Percentiles rank a stretch among this genome's conserved stretches.
These are phyloP conservation scores for Magallana angulata DNA, from an alignment of 1,140 invertebrate genomes.

Conservation along the genomic window DNA sequence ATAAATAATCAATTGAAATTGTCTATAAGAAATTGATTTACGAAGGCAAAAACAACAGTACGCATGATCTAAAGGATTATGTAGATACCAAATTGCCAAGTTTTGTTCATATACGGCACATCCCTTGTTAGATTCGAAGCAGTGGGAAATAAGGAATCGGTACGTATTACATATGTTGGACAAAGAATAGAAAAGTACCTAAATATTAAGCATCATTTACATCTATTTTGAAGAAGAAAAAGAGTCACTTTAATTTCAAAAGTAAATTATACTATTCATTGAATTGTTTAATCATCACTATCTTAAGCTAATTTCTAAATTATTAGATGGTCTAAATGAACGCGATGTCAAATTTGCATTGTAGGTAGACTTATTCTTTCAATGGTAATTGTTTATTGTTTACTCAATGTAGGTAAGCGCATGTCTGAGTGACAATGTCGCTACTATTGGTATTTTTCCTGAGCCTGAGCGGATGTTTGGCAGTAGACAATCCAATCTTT, in stretches of 20 bases:
- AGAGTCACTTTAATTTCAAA: too few relatives aligned
- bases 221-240: too few relatives aligned
- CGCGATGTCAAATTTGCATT: too few relatives aligned
- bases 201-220: too few relatives aligned
- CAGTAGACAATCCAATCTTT: background rate
- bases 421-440: background rate
- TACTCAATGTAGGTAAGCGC: too few relatives aligned
- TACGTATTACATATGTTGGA: background rate
- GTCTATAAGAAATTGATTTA: conserved; percentile 24
- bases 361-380: too few relatives aligned
- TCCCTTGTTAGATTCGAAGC: background rate
- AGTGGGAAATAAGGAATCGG: background rate
- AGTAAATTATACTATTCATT: too few relatives aligned
- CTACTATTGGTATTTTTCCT: background rate
- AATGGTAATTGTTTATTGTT: too few relatives aligned
- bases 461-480: background rate
- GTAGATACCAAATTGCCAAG: conserved; percentile 11
- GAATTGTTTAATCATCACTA: too few relatives aligned
- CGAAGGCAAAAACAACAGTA: conserved; percentile 15
- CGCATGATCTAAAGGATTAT: background rate
- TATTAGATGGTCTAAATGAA: too few relatives aligned
- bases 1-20: conserved; percentile 1
- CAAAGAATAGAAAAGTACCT: too few relatives aligned
- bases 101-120: background rate
- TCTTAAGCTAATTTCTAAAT: too few relatives aligned